phyloP scores from a whole-genome alignment of 2,113 vertebrate species.

The Channa argus region DNA sequence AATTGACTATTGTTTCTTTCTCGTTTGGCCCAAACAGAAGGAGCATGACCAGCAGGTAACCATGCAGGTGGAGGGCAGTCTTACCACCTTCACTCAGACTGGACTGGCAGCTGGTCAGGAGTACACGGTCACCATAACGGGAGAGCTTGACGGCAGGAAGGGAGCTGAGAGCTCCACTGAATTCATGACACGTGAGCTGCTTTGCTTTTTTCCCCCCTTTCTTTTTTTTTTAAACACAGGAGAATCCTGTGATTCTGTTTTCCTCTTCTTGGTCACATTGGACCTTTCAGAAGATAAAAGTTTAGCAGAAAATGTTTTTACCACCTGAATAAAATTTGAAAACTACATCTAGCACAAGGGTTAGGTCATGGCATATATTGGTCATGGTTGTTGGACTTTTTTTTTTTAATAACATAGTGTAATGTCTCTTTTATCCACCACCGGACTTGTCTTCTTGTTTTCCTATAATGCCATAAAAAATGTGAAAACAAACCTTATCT shows the following conservation, averaged over 20 bases:
- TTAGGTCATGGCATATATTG: too few relatives aligned
- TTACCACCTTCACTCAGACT: constrained; percentile 75
- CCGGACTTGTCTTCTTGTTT: too few relatives aligned
- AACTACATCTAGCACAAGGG: too few relatives aligned
- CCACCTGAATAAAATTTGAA: too few relatives aligned
- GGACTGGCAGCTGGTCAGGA: constrained; percentile 83
- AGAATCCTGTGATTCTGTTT: background rate
- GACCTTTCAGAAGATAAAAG: too few relatives aligned
- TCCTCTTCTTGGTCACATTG: background rate
- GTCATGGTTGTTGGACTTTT: too few relatives aligned
- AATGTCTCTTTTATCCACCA: too few relatives aligned
- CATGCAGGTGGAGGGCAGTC: constrained; percentile 62
- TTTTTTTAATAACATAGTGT: too few relatives aligned
- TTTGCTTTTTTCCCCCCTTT: background rate
- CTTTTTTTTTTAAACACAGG: background rate
- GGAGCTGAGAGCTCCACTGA: constrained; percentile 66
- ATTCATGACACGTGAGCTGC: constrained; percentile 80
- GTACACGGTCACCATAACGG: constrained; percentile 77
- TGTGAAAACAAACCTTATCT: too few relatives aligned
- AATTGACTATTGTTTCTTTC: too few relatives aligned
- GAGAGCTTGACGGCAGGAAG: constrained; percentile 65
- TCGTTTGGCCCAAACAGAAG: constrained; percentile 66
- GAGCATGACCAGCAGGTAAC: constrained; percentile 69
- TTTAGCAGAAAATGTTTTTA: too few relatives aligned
- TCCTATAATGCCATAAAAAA: too few relatives aligned